Evolutionary conservation across 2,797 vertebrate species (phyloP), one percentile per base, ranked within the genome.

Genomic region (Tachyglossus aculeatus): DNA sequence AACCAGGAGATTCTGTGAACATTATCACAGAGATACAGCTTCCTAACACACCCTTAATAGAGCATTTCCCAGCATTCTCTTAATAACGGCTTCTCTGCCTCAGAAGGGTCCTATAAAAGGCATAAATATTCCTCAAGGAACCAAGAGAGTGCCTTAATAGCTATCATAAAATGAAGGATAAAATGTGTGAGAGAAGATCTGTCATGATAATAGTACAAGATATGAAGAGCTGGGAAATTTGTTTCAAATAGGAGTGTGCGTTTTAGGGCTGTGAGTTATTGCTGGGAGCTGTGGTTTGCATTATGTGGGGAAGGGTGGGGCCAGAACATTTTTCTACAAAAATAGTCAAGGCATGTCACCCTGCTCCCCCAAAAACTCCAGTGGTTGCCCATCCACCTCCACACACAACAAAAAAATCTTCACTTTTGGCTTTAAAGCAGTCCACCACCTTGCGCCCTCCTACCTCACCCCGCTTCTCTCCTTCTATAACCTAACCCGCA

Each of bases 111-210:
- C 74, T 57, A 63, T 81, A 88, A 83, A 82, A 84, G 71, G 40
- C 53, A 80, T 77, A 88, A 90, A 89, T 85, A 88, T 78, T 80
- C 75, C 67, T 87, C 57, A 70, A 73, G 84, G 83, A 91, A 76
- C 21, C 0, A 4, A 54, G 25, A 60, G 62, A 70, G 33, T 67
- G 39, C 78, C 88, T 85, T 89, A 88, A 80, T 62, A 84, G 61
- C 75, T 60, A 55, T 76, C 79, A 56, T 52, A 84, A 86, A 86
- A 83, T 44, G 27, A 82, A 83, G 81, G 74, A 57, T 87, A 88
- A 87, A 86, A 73, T 63, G 73, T 88, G 70, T 32, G 55, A 68
- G 78, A 85, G 74, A 78, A 84, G 70, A 86, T 67, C 82, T 84
- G 77, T 74, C 71, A 47, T 59, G 80, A 81, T 86, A 70, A 81